Evolutionary conservation across 2,797 vertebrate species (phyloP).

Genomic region (Myoxocephalus aenaeus): DNA sequence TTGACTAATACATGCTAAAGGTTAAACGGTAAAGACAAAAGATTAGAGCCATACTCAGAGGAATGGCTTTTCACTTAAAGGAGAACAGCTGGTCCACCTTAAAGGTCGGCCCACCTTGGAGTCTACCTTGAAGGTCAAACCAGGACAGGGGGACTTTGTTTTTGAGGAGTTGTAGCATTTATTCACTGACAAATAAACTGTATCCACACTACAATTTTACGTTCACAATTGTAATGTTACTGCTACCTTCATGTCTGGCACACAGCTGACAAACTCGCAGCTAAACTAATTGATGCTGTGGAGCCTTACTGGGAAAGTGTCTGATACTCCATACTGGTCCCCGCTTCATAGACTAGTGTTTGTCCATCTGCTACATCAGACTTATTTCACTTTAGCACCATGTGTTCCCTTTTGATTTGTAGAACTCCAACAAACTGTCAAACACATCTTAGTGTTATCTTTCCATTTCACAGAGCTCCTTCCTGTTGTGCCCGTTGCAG

Average conservation of each 20-base stretch:
- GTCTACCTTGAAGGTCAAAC: not conserved
- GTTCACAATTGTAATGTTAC: not conserved
- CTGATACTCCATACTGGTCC: not conserved
- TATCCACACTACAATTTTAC: not conserved
- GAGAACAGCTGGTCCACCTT: not conserved
- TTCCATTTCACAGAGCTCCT: conserved; percentile 57
- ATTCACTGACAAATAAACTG: not conserved
- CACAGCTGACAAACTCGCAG: not conserved
- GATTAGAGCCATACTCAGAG: not conserved
- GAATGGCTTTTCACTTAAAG: not conserved
- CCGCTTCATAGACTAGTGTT: conserved; percentile 20
- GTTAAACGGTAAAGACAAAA: not conserved
- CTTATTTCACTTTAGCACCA: conserved; percentile 60
- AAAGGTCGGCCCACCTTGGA: not conserved
- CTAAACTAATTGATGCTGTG: not conserved
- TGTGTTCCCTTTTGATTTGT: conserved; percentile 64
- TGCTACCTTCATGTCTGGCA: not conserved
- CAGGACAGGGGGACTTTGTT: not conserved
- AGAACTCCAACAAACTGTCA: conserved; percentile 65
- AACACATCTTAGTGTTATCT: conserved; percentile 61
- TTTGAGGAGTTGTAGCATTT: not conserved
- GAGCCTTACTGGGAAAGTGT: not conserved
- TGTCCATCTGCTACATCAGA: conserved; percentile 34
- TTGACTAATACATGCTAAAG: not conserved
- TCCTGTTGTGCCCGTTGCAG: conserved; percentile 60